Evolutionary conservation across 2,888 invertebrate species (phyloP).

Genomic region (Lepeophtheirus nordmannii): DNA sequence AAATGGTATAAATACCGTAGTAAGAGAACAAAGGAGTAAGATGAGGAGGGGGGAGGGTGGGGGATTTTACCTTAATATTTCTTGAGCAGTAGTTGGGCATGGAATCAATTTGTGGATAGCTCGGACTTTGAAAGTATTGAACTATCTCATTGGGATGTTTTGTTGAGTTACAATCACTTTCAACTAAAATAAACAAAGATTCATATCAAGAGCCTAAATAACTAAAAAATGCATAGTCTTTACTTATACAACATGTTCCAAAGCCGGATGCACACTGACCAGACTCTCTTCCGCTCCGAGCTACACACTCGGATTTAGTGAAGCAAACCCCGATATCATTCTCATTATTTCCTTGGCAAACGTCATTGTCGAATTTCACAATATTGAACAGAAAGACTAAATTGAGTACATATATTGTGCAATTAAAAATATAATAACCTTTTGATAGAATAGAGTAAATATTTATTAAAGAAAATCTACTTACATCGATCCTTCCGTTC

Average conservation of each 20-base stretch:
- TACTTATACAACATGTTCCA: constrained; percentile 28
- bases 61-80: constrained; percentile 1
- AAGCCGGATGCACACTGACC: constrained; percentile 17
- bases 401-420: too few species aligned
- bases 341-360: constrained; percentile 26
- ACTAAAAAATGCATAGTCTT: neutral
- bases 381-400: constrained; percentile 27
- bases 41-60: too few species aligned
- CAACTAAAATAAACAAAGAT: neutral
- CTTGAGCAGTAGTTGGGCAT: constrained; percentile 9
- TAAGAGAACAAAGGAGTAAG: too few species aligned
- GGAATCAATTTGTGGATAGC: constrained; percentile 11
- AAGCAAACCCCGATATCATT: constrained; percentile 20
- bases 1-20: too few species aligned
- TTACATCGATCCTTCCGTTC: too few species aligned
- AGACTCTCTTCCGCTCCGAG: neutral
- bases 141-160: neutral
- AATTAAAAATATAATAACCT: too few species aligned
- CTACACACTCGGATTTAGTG: constrained; percentile 5
- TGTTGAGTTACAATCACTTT: neutral
- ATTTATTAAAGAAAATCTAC: too few species aligned
- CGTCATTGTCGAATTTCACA: constrained; percentile 30
- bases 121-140: constrained; percentile 13
- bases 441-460: too few species aligned
- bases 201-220: neutral